These are phyloP conservation scores for Caiman crocodilus DNA, from an alignment of 2,797 vertebrate species.

Conservation along the genomic window DNA sequence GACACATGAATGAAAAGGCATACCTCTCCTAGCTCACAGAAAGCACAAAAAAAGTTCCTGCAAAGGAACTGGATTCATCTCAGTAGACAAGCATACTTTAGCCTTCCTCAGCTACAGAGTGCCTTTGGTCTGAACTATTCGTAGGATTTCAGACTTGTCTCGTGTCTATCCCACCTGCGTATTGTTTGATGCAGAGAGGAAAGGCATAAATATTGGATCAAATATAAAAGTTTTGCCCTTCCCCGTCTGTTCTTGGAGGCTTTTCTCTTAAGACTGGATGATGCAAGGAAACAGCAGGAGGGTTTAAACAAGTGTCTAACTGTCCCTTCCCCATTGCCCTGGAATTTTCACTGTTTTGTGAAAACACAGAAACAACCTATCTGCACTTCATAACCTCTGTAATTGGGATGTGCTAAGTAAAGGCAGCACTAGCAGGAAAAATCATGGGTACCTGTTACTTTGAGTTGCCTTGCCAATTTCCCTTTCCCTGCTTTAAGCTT, in stretches of 20 bases:
- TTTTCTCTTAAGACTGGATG: conserved; percentile 57
- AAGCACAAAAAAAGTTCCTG: not conserved
- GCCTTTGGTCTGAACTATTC: not conserved
- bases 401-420: conserved; percentile 60
- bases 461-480: conserved; percentile 55
- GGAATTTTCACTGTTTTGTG: conserved; percentile 62
- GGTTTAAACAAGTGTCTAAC: conserved; percentile 67
- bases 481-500: conserved; percentile 22
- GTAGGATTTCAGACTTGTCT: conserved; percentile 14
- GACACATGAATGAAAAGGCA: not conserved
- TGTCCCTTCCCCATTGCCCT: conserved; percentile 50
- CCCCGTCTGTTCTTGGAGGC: conserved; percentile 17
- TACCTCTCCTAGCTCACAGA: not conserved
- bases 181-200: conserved; percentile 46
- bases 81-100: not conserved
- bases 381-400: conserved; percentile 66
- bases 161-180: not conserved
- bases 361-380: conserved; percentile 60
- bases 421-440: conserved; percentile 56
- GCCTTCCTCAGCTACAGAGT: not conserved
- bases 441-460: conserved; percentile 68
- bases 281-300: conserved; percentile 41
- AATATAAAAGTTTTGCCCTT: not conserved
- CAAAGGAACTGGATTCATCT: conserved; percentile 11
- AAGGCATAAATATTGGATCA: conserved; percentile 14